Evolutionary conservation across 2,888 invertebrate genomes (phyloP).

Genomic region (Meiosimyza decipiens): DNA sequence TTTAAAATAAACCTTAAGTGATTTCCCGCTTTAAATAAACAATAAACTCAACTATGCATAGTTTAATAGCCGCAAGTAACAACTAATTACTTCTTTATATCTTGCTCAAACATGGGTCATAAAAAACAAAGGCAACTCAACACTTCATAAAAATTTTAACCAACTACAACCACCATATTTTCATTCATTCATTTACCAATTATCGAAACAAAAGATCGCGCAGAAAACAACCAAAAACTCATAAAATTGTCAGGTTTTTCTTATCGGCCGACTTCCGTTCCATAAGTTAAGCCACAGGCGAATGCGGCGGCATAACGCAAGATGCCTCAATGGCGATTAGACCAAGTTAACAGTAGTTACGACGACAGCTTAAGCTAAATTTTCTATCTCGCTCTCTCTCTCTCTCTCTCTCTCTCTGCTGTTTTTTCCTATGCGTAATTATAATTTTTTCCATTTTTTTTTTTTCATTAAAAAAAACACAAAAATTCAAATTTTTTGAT

Average conservation of each 20-base stretch:
- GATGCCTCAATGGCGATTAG: constrained; percentile 55
- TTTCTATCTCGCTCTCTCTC: too few species aligned
- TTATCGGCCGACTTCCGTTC: constrained; percentile 55
- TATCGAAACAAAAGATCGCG: constrained; percentile 15
- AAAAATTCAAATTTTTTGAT: constrained; percentile 51
- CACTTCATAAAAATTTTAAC: neutral
- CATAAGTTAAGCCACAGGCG: constrained; percentile 35
- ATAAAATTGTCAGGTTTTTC: neutral
- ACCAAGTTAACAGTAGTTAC: constrained; percentile 17
- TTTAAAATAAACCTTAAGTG: too few species aligned
- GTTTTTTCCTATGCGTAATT: constrained; percentile 22
- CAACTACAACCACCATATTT: neutral
- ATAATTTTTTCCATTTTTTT: constrained; percentile 31
- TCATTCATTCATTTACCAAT: neutral
- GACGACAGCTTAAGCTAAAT: constrained; percentile 1
- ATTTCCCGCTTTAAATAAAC: too few species aligned
- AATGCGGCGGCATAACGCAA: constrained; percentile 39
- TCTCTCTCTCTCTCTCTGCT: too few species aligned
- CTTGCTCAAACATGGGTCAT: too few species aligned
- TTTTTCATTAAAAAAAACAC: constrained; percentile 36
- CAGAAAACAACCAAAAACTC: constrained; percentile 1
- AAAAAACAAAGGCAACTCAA: too few species aligned
- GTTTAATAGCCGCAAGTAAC: too few species aligned
- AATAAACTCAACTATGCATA: too few species aligned
- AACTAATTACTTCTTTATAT: too few species aligned